Percentiles rank a stretch among this genome's conserved stretches.
Conservation (phyloP, 2,113 vertebrate species). For the Equus quagga region DNA sequence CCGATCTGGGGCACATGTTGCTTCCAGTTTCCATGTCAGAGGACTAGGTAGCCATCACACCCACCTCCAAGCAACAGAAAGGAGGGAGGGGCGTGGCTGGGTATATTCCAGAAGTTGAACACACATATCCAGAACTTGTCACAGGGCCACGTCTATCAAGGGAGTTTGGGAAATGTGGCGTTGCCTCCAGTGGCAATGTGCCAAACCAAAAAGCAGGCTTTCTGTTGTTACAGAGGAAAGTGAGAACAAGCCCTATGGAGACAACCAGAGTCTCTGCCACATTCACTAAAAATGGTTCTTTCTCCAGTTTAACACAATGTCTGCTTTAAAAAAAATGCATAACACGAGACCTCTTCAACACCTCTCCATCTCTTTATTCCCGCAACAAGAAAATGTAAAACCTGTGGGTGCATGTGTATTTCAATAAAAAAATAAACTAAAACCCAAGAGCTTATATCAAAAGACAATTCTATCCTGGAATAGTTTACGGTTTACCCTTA, state of each 20-base stretch:
- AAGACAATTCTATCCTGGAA: slow-evolving; percentile 51
- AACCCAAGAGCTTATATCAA: slow-evolving; percentile 53
- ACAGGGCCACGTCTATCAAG: neutral
- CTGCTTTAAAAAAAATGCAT: neutral
- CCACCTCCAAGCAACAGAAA: neutral
- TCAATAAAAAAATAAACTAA: slow-evolving; percentile 70
- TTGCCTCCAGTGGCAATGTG: neutral
- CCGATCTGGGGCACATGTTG: neutral
- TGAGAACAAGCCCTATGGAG: neutral
- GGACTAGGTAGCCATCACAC: neutral
- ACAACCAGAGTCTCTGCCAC: neutral
- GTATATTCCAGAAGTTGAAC: neutral
- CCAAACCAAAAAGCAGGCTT: neutral
- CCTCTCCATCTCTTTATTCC: neutral
- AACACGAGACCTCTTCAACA: neutral
- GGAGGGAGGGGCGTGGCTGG: neutral
- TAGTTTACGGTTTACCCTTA: slow-evolving; percentile 59
- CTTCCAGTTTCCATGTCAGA: neutral
- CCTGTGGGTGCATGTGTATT: neutral
- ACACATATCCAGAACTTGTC: neutral
- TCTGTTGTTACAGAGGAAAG: neutral
- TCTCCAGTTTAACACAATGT: neutral
- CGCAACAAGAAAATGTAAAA: slow-evolving; percentile 47
- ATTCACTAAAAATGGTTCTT: neutral
- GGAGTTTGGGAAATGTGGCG: neutral